Evolutionary conservation across 2,113 vertebrate species (phyloP), one percentile per base, ranked within the genome.

Genomic region (Panthera tigris): DNA sequence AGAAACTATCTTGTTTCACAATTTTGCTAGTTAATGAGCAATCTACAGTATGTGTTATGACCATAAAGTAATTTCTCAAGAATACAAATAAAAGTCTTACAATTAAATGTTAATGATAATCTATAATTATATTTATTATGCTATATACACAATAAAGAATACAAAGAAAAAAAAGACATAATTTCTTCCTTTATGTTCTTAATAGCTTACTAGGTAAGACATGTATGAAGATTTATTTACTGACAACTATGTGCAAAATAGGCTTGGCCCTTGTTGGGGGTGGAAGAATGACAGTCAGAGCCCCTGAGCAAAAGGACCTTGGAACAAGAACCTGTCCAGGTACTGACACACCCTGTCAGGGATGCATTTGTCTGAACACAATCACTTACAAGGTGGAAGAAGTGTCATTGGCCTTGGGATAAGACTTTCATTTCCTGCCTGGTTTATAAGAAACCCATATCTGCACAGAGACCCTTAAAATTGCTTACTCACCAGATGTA

Each of bases 131-230:
- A 3, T 65, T 87, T 84, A 61, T 50, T 85, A 23, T 68, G n/a
- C 10, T 19, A 81, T 74, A 71, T 36, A 84, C 0, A 81, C 15
- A 55, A 13, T 74, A 86, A 87, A 96, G 89, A 90, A 69, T 48
- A 61, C 74, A 78, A 91, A 81, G 11, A 89, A 85, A 82, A 29
- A 73, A 48, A 76, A 95, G 55, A 68, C 15, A 25, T n/a, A 13
- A 31, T 96, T 97, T 97, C 84, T 94, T 78, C 52, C 33, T 82
- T 48, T 21, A 61, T 31, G 13, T 50, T 84, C 23, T 84, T 89
- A 66, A 69, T 92, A 63, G 82, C 61, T 86, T 85, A 79, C 48
- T 94, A 12, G 10, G 8, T 66, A 83, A 96, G 41, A 41, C 5
- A 45, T 85, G 15, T 52, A n/a, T 57, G 69, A 97, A 66, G 39